A percentile compares a stretch with the other conserved stretches of the same genome.
These are phyloP conservation scores for Trididemnum miniatum DNA, from an alignment of 23 tunicate species.

Conservation along the genomic window DNA sequence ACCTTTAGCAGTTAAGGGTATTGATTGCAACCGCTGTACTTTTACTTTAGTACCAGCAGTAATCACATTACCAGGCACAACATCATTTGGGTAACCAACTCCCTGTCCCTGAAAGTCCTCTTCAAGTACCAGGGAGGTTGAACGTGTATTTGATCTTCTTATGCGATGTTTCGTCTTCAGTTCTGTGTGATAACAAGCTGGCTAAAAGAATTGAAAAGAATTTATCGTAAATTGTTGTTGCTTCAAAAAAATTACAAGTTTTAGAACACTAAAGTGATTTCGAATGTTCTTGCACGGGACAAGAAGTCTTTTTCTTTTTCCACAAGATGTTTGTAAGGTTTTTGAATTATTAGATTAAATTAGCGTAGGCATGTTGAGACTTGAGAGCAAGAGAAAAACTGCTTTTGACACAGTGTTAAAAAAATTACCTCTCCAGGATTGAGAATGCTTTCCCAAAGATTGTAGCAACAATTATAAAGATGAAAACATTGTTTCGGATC, in stretches of 20 bases:
- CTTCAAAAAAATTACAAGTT: too few species aligned
- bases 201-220: constrained; percentile 8
- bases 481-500: constrained; percentile 21
- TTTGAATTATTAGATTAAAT: too few species aligned
- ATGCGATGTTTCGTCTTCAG: not conserved
- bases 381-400: too few species aligned
- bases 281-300: too few species aligned
- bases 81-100: constrained; percentile 27
- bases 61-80: constrained; percentile 27
- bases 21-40: not conserved
- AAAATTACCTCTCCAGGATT: not conserved
- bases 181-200: constrained; percentile 31
- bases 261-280: too few species aligned
- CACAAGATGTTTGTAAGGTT: too few species aligned
- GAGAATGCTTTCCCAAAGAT: constrained; percentile 5
- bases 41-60: not conserved
- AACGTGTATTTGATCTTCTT: not conserved
- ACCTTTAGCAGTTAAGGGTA: constrained; percentile 6
- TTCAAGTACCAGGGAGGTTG: not conserved
- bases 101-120: constrained; percentile 18
- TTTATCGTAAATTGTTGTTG: too few species aligned
- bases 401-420: too few species aligned
- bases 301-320: too few species aligned
- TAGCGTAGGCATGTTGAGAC: too few species aligned
- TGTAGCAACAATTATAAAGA: constrained; percentile 33